Conservation (phyloP, 1,140 invertebrate genomes). For the Palaemon carinicauda region DNA sequence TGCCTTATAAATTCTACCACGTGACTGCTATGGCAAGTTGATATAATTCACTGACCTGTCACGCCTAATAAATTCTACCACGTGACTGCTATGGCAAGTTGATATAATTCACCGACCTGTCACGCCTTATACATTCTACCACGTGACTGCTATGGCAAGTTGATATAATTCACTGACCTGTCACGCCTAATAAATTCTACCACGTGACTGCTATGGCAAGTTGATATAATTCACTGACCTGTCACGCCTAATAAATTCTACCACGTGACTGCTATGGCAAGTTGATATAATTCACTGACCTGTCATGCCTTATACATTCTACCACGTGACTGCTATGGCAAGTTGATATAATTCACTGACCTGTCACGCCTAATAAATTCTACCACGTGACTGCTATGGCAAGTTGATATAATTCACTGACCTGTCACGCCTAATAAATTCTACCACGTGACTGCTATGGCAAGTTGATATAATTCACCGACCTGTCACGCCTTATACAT, state of each 20-base stretch:
- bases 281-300: conserved; percentile 99
- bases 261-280: conserved; percentile 97
- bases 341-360: conserved; percentile 98
- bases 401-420: conserved; percentile 99
- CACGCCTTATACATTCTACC: conserved; percentile 98
- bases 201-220: conserved; percentile 97
- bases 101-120: conserved; percentile 98
- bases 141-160: conserved; percentile 98
- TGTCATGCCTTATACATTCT: conserved; percentile 98
- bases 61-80: conserved; percentile 98
- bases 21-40: conserved; percentile 97
- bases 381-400: conserved; percentile 97
- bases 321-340: conserved; percentile 98
- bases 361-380: conserved; percentile 99
- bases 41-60: conserved; percentile 99
- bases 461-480: conserved; percentile 99
- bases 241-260: conserved; percentile 98
- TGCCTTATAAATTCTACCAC: conserved; percentile 98
- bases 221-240: conserved; percentile 99
- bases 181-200: conserved; percentile 99
- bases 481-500: conserved; percentile 99
- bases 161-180: conserved; percentile 98
- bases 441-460: conserved; percentile 97
- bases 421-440: conserved; percentile 99
- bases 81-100: conserved; percentile 98